A percentile compares a stretch with the other conserved stretches of the same genome.
phyloP scores from a whole-genome alignment of 2,888 invertebrate species.

The Phyllotreta cruciferae region DNA sequence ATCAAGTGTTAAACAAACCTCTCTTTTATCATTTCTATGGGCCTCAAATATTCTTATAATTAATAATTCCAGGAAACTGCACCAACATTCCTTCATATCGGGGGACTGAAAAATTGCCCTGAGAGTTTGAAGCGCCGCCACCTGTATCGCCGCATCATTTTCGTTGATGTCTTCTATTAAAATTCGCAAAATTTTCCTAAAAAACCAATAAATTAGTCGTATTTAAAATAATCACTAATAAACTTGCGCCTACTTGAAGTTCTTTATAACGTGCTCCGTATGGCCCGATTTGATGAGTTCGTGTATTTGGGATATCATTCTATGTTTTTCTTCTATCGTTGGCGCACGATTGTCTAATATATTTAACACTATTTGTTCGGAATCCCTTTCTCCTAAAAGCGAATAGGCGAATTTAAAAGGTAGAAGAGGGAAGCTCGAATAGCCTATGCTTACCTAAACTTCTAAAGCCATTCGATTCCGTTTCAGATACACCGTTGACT shows the following conservation, averaged over 20 bases:
- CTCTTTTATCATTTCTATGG: slow-evolving; percentile 76
- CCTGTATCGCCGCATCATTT: slow-evolving; percentile 69
- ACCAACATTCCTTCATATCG: slow-evolving; percentile 79
- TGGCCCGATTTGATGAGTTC: slow-evolving; percentile 63
- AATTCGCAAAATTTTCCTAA: slow-evolving; percentile 74
- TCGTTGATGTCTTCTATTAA: slow-evolving; percentile 75
- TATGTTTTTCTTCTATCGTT: slow-evolving; percentile 54
- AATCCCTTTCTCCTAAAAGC: slow-evolving; percentile 48
- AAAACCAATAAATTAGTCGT: slow-evolving; percentile 25
- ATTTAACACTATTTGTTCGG: slow-evolving; percentile 58
- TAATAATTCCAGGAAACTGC: slow-evolving; percentile 89
- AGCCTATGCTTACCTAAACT: slow-evolving; percentile 50
- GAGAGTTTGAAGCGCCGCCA: slow-evolving; percentile 80
- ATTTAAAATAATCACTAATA: slow-evolving; percentile 20
- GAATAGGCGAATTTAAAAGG: slow-evolving; percentile 20
- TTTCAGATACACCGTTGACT: slow-evolving; percentile 54
- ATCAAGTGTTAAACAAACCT: slow-evolving; percentile 58
- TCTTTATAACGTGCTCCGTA: slow-evolving; percentile 62
- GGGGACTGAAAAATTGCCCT: slow-evolving; percentile 84
- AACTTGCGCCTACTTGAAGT: slow-evolving; percentile 58
- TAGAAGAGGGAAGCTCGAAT: neutral
- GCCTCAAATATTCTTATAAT: slow-evolving; percentile 88
- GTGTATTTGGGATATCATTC: slow-evolving; percentile 59
- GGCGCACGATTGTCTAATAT: slow-evolving; percentile 55
- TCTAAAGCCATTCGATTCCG: slow-evolving; percentile 55